Evolutionary conservation across 1,140 invertebrate genomes (phyloP).

Genomic region (Gryllus bimaculatus): DNA sequence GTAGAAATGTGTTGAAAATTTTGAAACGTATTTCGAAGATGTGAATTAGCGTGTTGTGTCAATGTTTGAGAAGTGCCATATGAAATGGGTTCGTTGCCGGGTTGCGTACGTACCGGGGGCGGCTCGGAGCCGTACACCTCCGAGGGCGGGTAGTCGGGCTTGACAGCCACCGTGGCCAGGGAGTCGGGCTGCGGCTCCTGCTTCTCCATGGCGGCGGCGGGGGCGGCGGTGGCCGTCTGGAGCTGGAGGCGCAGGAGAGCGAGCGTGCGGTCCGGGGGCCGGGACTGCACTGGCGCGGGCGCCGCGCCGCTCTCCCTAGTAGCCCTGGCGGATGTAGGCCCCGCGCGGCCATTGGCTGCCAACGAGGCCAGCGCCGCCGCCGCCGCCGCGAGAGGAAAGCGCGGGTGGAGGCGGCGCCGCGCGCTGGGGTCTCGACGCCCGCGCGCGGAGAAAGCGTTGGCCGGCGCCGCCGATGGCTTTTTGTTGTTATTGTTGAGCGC

Average conservation of each 20-base stretch:
- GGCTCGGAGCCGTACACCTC: slow-evolving; percentile 27
- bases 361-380: slow-evolving; percentile 6
- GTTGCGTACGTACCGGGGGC: slow-evolving; percentile 24
- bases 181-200: slow-evolving; percentile 24
- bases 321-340: neutral
- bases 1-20: too few relatives aligned
- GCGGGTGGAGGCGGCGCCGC: slow-evolving; percentile 7
- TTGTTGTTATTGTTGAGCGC: neutral
- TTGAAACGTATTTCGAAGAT: too few relatives aligned
- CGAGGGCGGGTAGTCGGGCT: slow-evolving; percentile 25
- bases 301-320: neutral
- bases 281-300: neutral
- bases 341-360: slow-evolving; percentile 9
- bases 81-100: too few relatives aligned
- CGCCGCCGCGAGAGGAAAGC: neutral
- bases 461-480: neutral
- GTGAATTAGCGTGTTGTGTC: too few relatives aligned
- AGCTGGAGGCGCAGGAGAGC: neutral
- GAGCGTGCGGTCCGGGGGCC: neutral
- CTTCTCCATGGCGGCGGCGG: slow-evolving; percentile 25
- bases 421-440: neutral
- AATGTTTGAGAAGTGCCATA: too few relatives aligned
- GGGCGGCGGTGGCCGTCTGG: neutral
- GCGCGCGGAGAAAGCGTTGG: neutral
- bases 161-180: slow-evolving; percentile 23